These are phyloP conservation scores for Trilocha varians DNA, from an alignment of 2,888 invertebrate species.

Conservation along the genomic window DNA sequence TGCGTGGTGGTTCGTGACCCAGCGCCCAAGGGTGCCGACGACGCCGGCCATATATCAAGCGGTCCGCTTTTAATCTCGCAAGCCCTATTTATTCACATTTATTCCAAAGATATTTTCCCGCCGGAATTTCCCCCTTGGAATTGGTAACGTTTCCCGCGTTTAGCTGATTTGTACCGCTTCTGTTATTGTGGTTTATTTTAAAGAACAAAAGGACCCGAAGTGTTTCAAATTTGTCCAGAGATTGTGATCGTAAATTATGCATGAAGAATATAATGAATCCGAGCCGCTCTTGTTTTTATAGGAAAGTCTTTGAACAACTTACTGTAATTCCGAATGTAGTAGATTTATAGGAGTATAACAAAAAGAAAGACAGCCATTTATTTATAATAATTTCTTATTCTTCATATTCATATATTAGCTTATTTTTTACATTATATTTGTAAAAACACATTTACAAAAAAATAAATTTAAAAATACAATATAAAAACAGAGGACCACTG, in stretches of 20 bases:
- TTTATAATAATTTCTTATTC: no score
- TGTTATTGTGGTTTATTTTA: slow-evolving; percentile 51
- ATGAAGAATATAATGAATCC: slow-evolving; percentile 7
- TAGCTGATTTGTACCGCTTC: slow-evolving; percentile 57
- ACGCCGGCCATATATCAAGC: slow-evolving; percentile 52
- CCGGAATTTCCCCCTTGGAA: slow-evolving; percentile 62
- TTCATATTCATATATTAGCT: no score
- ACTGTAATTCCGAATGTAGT: no score
- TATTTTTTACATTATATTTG: no score
- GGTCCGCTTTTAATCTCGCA: slow-evolving; percentile 60
- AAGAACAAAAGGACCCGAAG: slow-evolving; percentile 43
- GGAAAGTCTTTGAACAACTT: no score
- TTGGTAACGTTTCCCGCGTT: slow-evolving; percentile 57
- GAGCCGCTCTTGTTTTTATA: neutral
- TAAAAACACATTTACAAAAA: no score
- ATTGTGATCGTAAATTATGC: slow-evolving; percentile 37
- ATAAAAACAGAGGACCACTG: no score
- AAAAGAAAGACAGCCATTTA: no score
- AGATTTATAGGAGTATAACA: no score
- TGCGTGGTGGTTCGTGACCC: slow-evolving; percentile 29
- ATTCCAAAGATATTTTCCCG: slow-evolving; percentile 64
- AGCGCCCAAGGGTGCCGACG: slow-evolving; percentile 30
- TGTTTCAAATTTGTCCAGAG: slow-evolving; percentile 45
- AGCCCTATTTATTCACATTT: slow-evolving; percentile 67
- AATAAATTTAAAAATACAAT: no score